phyloP scores from a whole-genome alignment of 2,113 vertebrate genomes.

The Neofelis nebulosa region DNA sequence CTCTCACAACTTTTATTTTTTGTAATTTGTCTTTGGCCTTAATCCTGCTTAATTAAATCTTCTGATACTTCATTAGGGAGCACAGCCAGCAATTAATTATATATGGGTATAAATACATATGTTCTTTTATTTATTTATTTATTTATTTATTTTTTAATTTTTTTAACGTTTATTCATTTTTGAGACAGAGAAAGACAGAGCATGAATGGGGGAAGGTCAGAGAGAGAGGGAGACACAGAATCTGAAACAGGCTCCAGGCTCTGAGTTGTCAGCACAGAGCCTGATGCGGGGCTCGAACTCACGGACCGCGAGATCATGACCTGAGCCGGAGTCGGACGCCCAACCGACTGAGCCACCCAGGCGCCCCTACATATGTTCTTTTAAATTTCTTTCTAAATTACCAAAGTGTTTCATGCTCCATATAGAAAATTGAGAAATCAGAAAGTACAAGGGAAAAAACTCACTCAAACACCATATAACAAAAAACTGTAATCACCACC shows the following conservation, averaged over 20 bases:
- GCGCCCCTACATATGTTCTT: conserved; percentile 31
- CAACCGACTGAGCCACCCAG: too few relatives aligned
- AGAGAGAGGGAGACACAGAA: too few relatives aligned
- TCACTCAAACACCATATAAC: not conserved
- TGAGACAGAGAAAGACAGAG: too few relatives aligned
- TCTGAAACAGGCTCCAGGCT: too few relatives aligned
- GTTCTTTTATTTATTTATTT: too few relatives aligned
- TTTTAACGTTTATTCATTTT: too few relatives aligned
- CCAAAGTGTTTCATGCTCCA: not conserved
- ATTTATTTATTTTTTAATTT: too few relatives aligned
- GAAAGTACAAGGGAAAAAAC: conserved; percentile 1
- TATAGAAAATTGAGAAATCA: conserved; percentile 52
- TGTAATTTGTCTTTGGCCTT: conserved; percentile 36
- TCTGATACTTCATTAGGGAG: conserved; percentile 33
- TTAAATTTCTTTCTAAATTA: conserved; percentile 58
- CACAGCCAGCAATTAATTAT: conserved; percentile 40
- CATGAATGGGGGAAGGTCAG: too few relatives aligned
- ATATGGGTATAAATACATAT: conserved; percentile 33
- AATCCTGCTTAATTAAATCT: conserved; percentile 48
- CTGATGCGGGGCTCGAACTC: too few relatives aligned
- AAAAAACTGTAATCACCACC: not conserved
- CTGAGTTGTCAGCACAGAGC: too few relatives aligned
- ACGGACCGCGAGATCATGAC: too few relatives aligned
- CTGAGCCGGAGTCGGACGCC: too few relatives aligned
- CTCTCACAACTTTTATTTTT: conserved; percentile 50